Conservation (phyloP, 2,888 invertebrate species). For the Yponomeuta malinellus region DNA sequence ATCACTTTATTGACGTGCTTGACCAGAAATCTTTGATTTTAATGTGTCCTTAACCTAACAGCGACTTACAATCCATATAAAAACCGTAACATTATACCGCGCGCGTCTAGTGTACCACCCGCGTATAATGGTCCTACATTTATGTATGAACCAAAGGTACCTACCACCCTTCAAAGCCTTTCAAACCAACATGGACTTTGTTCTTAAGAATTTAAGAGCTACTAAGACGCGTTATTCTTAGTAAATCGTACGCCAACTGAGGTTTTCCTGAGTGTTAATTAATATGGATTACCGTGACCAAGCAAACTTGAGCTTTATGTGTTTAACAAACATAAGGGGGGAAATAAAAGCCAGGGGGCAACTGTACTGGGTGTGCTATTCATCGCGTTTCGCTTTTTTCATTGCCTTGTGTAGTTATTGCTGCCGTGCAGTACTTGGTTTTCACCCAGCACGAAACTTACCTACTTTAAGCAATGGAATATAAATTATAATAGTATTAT, state of each 20-base stretch:
- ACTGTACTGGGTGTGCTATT: background rate
- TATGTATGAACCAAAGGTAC: conserved; percentile 10
- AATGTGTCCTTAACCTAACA: background rate
- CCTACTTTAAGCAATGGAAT: too few species aligned
- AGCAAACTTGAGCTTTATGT: background rate
- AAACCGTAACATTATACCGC: conserved; percentile 1
- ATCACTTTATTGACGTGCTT: background rate
- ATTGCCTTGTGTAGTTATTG: background rate
- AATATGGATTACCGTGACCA: conserved; percentile 8
- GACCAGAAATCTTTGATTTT: background rate
- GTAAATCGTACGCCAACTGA: background rate
- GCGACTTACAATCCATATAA: background rate
- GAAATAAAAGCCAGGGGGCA: background rate
- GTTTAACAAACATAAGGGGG: background rate
- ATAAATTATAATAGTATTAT: too few species aligned
- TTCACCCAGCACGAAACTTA: too few species aligned
- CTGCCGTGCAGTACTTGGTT: background rate
- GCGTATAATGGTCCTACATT: conserved; percentile 6
- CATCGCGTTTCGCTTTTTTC: background rate
- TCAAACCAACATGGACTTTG: background rate
- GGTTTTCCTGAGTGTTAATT: background rate
- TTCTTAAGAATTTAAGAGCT: background rate
- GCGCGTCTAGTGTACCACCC: background rate
- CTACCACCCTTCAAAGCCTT: background rate
- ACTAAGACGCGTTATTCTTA: background rate